Evolutionary conservation across 2,888 invertebrate species (phyloP).

Genomic region (Cordylochernes scorpioides): DNA sequence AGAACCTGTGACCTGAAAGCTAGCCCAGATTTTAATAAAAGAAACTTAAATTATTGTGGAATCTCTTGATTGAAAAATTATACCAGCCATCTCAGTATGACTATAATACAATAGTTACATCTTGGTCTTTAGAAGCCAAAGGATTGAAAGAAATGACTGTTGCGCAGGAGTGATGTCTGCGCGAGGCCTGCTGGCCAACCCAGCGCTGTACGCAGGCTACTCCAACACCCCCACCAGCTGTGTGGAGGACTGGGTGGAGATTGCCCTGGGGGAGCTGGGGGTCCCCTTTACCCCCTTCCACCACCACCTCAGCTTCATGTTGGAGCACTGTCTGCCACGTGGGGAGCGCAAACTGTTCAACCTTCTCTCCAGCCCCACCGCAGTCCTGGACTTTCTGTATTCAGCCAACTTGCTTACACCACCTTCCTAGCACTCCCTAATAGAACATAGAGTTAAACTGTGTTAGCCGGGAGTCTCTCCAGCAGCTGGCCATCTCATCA

Average conservation of each 20-base stretch:
- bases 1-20: too few species aligned
- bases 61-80: too few species aligned
- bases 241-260: slow-evolving; percentile 27
- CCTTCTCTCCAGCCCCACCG: slow-evolving; percentile 35
- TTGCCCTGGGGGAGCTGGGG: slow-evolving; percentile 30
- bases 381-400: slow-evolving; percentile 46
- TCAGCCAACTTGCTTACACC: too few species aligned
- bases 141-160: slow-evolving; percentile 36
- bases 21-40: too few species aligned
- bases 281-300: slow-evolving; percentile 63
- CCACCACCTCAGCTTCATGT: slow-evolving; percentile 87
- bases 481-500: too few species aligned
- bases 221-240: slow-evolving; percentile 25
- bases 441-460: too few species aligned
- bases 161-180: slow-evolving; percentile 65
- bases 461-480: too few species aligned
- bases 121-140: slow-evolving; percentile 39
- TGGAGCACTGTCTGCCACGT: slow-evolving; percentile 48
- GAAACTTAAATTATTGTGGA: too few species aligned
- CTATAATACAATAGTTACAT: too few species aligned
- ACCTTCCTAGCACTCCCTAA: too few species aligned
- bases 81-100: too few species aligned
- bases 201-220: slow-evolving; percentile 52
- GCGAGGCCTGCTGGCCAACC: slow-evolving; percentile 64
- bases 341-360: slow-evolving; percentile 49